These are phyloP conservation scores for Dallia pectoralis DNA, from an alignment of 2,797 vertebrate genomes.

Conservation along the genomic window DNA sequence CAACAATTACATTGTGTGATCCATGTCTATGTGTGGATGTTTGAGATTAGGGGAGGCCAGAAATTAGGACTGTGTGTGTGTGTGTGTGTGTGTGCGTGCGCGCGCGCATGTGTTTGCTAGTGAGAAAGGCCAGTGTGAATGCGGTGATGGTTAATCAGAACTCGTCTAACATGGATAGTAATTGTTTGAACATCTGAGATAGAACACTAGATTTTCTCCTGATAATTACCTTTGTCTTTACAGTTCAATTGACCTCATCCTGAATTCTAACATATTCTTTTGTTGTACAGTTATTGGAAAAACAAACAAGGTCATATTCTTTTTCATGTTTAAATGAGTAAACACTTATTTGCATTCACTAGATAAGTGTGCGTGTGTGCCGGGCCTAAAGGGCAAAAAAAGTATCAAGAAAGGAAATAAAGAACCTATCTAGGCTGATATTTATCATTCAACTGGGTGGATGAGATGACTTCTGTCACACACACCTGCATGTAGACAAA, in stretches of 20 bases:
- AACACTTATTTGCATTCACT: background rate
- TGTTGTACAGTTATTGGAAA: background rate
- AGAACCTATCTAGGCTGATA: no score
- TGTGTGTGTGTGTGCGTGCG: conserved; percentile 3
- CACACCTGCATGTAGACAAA: no score
- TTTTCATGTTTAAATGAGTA: background rate
- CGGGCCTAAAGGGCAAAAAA: background rate
- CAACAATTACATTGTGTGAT: no score
- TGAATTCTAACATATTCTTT: background rate
- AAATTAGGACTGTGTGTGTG: background rate
- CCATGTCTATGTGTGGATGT: no score
- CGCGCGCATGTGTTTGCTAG: background rate
- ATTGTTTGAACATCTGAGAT: no score
- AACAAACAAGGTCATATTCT: background rate
- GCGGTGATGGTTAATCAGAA: no score
- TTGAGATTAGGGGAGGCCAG: background rate
- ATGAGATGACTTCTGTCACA: no score
- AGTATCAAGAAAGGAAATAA: no score
- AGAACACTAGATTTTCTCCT: no score
- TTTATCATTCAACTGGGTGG: no score
- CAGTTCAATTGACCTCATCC: background rate
- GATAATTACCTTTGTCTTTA: no score
- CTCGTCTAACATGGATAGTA: no score
- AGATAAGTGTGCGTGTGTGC: background rate
- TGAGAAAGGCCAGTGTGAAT: background rate